Evolutionary conservation across 2,113 vertebrate genomes (phyloP), one percentile per base, ranked within the genome.

Genomic region (Chaetodon auriga): DNA sequence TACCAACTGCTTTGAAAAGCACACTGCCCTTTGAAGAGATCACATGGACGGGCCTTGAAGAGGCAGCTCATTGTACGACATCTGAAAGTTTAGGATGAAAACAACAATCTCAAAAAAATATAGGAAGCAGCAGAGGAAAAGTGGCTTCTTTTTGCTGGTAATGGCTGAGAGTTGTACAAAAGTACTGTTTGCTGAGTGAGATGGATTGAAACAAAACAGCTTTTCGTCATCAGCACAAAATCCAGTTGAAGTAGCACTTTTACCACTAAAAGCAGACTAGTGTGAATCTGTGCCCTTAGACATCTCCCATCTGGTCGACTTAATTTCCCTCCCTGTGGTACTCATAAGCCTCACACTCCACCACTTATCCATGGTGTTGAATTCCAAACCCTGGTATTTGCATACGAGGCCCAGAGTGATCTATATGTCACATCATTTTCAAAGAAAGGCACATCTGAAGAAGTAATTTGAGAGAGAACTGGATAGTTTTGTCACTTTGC

Each of bases 261-360:
- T 61, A 53, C 64, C 36, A 21, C 64, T 84, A 71, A 86, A 87
- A 86, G 74, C 68, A 76, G 66, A 74, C 54, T 46, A 36, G 61
- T 80, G 69, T 64, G 48, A 79, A 72, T 87, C 21, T 84, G 61
- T 85, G 88, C 84, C 83, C 75, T 81, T 75, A 60, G 78, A 89
- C 85, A 86, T 87, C 70, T 58, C 65, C 87, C 89, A 89, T 90
- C 85, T 92, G 90, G 63, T 78, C 58, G 14, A 30, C 55, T 84
- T 82, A 38, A 73, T 82, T 78, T 55, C 55, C n/a, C 51, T 69
- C 38, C 25, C 62, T 53, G 57, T 69, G 57, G 45, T 73, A 43
- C 68, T 55, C 62, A 53, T 68, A 53, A 72, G 51, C 48, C 38
- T 38, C 49, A 8, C 68, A 43, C 73, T 61, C 65, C 46, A 23